Conservation (phyloP, 2,113 vertebrate genomes). For the Plotosus lineatus region DNA sequence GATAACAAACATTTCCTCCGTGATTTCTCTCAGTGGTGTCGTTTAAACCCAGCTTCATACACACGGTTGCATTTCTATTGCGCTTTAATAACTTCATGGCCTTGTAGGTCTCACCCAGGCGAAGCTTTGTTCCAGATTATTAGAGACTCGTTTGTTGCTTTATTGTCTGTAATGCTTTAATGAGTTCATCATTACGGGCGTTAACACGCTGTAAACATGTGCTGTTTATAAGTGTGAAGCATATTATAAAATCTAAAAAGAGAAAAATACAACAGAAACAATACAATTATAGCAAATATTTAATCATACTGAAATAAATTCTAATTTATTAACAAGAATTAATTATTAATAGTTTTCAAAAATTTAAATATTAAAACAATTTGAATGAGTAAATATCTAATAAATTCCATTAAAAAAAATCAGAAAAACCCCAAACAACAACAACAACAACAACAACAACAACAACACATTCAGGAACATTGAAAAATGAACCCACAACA, state of each 20-base stretch:
- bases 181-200: conserved; percentile 17
- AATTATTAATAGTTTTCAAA: too few relatives aligned
- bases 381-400: too few relatives aligned
- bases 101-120: not conserved
- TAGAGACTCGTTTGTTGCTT: not conserved
- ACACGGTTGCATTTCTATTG: too few relatives aligned
- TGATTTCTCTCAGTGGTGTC: not conserved
- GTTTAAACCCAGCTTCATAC: not conserved
- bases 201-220: not conserved
- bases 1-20: not conserved
- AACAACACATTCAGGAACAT: too few relatives aligned
- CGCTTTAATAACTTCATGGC: not conserved
- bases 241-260: not conserved
- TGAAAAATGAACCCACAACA: too few relatives aligned
- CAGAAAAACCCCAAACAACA: too few relatives aligned
- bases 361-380: too few relatives aligned
- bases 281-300: not conserved
- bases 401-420: too few relatives aligned
- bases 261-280: not conserved
- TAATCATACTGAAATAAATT: not conserved
- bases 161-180: conserved; percentile 9
- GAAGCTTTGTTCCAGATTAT: not conserved
- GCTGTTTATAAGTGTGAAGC: not conserved
- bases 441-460: too few relatives aligned
- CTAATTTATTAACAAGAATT: too few relatives aligned